These are phyloP conservation scores for Xiphophorus hellerii DNA, from an alignment of 2,113 vertebrate species.

Conservation along the genomic window DNA sequence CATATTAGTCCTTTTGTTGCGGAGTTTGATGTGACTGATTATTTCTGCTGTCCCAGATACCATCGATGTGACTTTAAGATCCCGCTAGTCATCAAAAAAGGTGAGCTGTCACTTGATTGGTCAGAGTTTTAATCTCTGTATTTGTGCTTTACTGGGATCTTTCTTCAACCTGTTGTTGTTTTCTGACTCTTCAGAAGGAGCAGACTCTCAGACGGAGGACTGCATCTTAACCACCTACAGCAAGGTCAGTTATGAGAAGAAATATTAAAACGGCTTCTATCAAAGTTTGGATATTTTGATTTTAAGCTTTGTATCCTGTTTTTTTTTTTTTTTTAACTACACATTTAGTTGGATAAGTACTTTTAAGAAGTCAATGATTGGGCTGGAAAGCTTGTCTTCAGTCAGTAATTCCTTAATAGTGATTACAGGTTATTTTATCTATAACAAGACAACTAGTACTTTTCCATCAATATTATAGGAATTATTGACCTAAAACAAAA, in stretches of 20 bases:
- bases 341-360: too few relatives aligned
- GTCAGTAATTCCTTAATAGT: too few relatives aligned
- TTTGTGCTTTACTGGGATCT: neutral
- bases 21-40: too few relatives aligned
- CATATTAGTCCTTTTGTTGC: too few relatives aligned
- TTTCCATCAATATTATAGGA: too few relatives aligned
- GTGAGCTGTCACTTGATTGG: slow-evolving; percentile 71
- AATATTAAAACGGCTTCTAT: neutral
- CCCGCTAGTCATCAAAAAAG: slow-evolving; percentile 92
- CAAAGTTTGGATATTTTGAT: neutral
- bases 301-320: neutral
- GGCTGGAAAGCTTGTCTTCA: too few relatives aligned
- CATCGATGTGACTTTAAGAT: slow-evolving; percentile 99
- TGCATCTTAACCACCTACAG: slow-evolving; percentile 90
- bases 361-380: too few relatives aligned
- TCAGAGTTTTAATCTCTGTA: neutral
- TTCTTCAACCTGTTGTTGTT: neutral
- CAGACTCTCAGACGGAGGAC: slow-evolving; percentile 86
- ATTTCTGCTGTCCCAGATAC: slow-evolving; percentile 84
- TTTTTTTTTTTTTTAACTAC: too few relatives aligned
- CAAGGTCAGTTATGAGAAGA: slow-evolving; percentile 85
- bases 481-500: too few relatives aligned
- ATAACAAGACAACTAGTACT: too few relatives aligned
- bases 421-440: too few relatives aligned
- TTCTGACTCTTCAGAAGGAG: slow-evolving; percentile 78